Conservation (phyloP, 2,113 vertebrate species). For the Eulemur rufifrons region DNA sequence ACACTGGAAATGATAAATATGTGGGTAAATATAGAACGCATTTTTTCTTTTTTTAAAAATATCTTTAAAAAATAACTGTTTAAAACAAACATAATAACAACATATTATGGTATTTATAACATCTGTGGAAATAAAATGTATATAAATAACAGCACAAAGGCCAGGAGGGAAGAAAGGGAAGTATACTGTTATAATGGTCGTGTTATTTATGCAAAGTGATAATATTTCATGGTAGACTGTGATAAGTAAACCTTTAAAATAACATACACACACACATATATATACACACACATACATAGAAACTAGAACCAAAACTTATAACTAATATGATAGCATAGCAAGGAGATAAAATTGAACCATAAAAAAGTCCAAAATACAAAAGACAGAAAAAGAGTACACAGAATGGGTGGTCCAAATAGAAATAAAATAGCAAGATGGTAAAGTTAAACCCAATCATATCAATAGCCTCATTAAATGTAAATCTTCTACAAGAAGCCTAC, state of each 20-base stretch:
- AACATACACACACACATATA: background rate
- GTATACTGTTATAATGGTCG: background rate
- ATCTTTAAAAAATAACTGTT: background rate
- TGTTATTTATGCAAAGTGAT: background rate
- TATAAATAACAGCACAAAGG: background rate
- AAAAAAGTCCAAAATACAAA: background rate
- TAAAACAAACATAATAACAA: background rate
- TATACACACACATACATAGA: background rate
- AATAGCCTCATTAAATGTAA: background rate
- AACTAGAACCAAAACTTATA: background rate
- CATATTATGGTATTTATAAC: background rate
- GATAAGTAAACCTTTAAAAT: background rate
- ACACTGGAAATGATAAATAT: background rate
- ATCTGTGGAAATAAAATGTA: background rate
- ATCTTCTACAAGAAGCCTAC: background rate
- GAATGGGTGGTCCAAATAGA: background rate
- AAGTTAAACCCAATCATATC: background rate
- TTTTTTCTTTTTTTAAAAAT: background rate
- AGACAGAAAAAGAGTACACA: background rate
- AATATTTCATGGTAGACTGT: background rate
- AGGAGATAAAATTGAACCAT: background rate
- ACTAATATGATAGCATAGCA: background rate
- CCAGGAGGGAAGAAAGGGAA: background rate
- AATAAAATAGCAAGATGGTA: slow-evolving; percentile 12
- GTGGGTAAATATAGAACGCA: background rate